A percentile compares a stretch with the other conserved stretches of the same genome.
Conservation (phyloP, 2,113 vertebrate species). For the Polyodon spathula region DNA sequence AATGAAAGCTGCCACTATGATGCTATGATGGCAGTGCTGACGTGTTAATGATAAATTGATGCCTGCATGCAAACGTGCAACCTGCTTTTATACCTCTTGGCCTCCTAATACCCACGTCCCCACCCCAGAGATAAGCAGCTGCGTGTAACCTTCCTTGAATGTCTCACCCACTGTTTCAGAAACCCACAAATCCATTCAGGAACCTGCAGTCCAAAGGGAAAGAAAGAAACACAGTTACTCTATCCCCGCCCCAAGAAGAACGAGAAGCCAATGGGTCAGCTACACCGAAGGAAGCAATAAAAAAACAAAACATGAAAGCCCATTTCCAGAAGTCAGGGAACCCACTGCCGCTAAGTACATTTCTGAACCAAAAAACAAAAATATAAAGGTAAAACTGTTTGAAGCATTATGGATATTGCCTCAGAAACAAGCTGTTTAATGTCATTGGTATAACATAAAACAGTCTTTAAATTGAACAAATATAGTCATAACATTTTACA, state of each 20-base stretch:
- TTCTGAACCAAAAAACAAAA: too few relatives aligned
- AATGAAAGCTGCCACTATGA: conserved; percentile 47
- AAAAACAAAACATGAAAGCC: conserved; percentile 11
- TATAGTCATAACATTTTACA: too few relatives aligned
- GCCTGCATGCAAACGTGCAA: conserved; percentile 90
- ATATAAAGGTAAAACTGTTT: too few relatives aligned
- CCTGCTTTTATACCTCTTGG: conserved; percentile 48
- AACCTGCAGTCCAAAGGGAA: conserved; percentile 95
- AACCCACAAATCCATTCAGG: conserved; percentile 90
- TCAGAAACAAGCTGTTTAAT: too few relatives aligned
- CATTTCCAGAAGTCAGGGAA: too few relatives aligned
- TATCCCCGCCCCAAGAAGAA: conserved; percentile 12
- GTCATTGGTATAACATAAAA: too few relatives aligned
- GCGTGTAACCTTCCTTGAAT: conserved; percentile 94
- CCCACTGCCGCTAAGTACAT: too few relatives aligned
- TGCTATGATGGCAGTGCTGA: conserved; percentile 66
- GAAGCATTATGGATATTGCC: too few relatives aligned
- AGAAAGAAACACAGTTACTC: conserved; percentile 78
- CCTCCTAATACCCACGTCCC: conserved; percentile 49
- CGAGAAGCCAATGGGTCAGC: conserved; percentile 39
- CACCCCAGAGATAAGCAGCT: conserved; percentile 64
- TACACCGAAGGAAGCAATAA: conserved; percentile 3
- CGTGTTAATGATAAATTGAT: too few relatives aligned
- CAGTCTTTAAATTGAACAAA: too few relatives aligned
- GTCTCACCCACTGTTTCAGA: conserved; percentile 92